Percentiles rank a stretch among this genome's conserved stretches.
phyloP scores from a whole-genome alignment of 2,113 vertebrate genomes.

The Sigmodon hispidus region DNA sequence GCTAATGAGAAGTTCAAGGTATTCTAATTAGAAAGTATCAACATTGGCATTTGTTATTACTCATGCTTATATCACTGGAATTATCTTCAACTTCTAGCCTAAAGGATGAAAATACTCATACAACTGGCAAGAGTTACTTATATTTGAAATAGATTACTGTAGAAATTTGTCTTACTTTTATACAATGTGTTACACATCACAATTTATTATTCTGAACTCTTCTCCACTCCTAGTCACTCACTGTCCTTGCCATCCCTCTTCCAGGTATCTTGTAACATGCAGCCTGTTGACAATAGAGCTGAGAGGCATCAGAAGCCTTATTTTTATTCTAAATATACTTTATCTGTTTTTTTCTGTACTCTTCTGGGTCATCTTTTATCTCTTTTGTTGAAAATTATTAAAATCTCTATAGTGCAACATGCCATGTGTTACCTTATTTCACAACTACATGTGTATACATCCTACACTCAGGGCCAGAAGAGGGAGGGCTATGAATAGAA shows the following conservation, averaged over 20 bases:
- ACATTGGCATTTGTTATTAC: background rate
- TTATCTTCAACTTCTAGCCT: background rate
- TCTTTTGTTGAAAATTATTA: background rate
- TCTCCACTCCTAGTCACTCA: background rate
- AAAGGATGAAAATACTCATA: background rate
- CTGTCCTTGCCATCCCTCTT: background rate
- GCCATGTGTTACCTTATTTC: background rate
- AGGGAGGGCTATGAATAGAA: too few relatives aligned
- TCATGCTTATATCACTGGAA: background rate
- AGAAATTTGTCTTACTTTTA: conserved; percentile 1
- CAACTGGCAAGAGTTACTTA: background rate
- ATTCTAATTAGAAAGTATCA: background rate
- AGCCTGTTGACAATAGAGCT: background rate
- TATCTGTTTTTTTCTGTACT: background rate
- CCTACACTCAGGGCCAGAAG: background rate
- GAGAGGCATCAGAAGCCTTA: background rate
- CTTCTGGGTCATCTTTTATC: background rate
- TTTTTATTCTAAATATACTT: background rate
- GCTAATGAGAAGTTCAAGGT: background rate
- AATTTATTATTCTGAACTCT: background rate
- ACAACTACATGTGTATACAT: background rate
- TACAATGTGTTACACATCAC: background rate
- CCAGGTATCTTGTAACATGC: background rate
- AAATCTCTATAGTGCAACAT: background rate
- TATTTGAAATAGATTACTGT: background rate